Base-by-base conservation (phyloP, 2,113 vertebrate species). In the Girardinichthys multiradiatus region DNA sequence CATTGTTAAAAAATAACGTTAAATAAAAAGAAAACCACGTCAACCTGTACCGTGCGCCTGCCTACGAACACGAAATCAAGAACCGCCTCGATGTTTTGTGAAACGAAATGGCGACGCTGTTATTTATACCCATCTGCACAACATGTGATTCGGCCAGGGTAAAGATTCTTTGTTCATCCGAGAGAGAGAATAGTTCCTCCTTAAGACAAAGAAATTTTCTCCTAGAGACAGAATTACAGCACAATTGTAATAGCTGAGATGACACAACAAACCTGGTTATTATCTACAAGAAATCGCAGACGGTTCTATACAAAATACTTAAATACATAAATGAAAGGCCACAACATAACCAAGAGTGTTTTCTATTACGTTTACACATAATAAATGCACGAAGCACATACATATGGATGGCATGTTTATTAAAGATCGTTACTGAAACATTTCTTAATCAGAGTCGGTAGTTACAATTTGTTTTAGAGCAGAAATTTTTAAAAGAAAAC, bases 101-200 rank as follows among this genome's bases (percentile, higher is more conserved):
- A 29, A 0, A 0, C 4, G 5, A n/a, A 19, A 57, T 24, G 5
- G 66, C 79, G 74, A 73, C 70, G 13, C 14, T 6, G 0, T 24
- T 0, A 54, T 80, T 89, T 92, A 92, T 92, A 86, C 7, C 9
- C 48, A 54, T 54, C 1, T n/a, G 48, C 33, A 15, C 26, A n/a
- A 2, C 4, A 1, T 11, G 87, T 86, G 64, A 68, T 8, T 57
- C 63, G 69, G 30, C 31, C 4, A 0, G 1, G 1, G 9, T 2
- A 39, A 54, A 37, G 4, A 26, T 2, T 2, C 59, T 11, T 11
- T 84, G 79, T 77, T 70, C 91, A 51, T 91, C 86, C 94, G 90
- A 76, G 1, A 2, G 31, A 79, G 12, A 86, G 91, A 80, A 2
- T 88, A 93, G 89, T 78, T 15, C 90, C 68, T 1, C 0, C 2